Evolutionary conservation across 2,113 vertebrate species (phyloP).

Genomic region (Carlito syrichta): DNA sequence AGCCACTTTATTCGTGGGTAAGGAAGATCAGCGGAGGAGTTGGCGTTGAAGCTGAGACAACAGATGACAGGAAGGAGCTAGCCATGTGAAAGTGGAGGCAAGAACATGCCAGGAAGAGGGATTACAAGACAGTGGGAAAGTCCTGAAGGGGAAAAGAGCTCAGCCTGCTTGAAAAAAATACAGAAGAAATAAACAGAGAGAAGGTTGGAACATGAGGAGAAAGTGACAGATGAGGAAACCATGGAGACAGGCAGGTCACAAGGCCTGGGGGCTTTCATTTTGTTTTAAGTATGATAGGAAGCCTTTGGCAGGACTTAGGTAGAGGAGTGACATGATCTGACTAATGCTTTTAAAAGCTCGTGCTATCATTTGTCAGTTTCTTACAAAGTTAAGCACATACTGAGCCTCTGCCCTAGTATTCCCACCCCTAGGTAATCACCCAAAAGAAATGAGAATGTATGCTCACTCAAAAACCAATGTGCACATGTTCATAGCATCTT

Average conservation of each 20-base stretch:
- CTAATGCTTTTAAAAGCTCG: slow-evolving; percentile 20
- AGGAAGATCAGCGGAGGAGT: neutral
- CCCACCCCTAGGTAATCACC: slow-evolving; percentile 2
- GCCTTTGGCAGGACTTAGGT: neutral
- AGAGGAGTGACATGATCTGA: slow-evolving; percentile 1
- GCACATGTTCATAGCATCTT: neutral
- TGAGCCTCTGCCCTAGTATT: slow-evolving; percentile 28
- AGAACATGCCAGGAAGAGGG: neutral
- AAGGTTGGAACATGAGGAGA: neutral
- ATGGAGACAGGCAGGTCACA: neutral
- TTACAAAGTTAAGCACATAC: slow-evolving; percentile 1
- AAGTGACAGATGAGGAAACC: neutral
- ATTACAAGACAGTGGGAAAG: neutral
- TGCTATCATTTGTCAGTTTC: neutral
- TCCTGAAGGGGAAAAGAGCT: neutral
- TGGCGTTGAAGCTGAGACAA: neutral
- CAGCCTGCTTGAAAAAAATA: neutral
- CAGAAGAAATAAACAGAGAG: neutral
- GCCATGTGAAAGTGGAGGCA: neutral
- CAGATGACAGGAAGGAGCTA: neutral
- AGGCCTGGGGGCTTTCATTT: neutral
- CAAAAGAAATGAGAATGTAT: neutral
- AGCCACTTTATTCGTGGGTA: neutral
- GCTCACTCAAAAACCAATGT: neutral
- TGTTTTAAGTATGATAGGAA: slow-evolving; percentile 14